Conservation (phyloP, 2,888 invertebrate genomes). For the Drosophila picticornis region DNA sequence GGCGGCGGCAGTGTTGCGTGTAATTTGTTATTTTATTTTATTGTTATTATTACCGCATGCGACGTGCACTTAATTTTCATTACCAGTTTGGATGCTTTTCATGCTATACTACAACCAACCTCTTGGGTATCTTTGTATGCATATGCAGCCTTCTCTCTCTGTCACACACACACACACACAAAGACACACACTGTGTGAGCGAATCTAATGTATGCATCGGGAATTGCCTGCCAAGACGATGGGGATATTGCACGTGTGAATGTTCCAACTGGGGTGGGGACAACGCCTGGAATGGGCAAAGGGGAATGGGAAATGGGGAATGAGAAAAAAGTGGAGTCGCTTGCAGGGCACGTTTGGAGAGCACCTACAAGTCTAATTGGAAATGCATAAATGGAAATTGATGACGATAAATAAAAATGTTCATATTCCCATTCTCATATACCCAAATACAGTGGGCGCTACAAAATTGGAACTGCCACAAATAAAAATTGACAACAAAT, state of each 20-base stretch:
- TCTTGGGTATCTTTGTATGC: conserved; percentile 59
- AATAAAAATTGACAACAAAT: neutral
- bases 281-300: neutral
- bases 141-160: conserved; percentile 8
- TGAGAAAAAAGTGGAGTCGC: conserved; percentile 20
- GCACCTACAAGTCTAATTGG: conserved; percentile 64
- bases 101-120: conserved; percentile 57
- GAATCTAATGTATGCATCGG: conserved; percentile 70
- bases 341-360: conserved; percentile 40
- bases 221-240: conserved; percentile 39
- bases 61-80: conserved; percentile 81
- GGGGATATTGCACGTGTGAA: conserved; percentile 69
- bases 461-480: conserved; percentile 1
- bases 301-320: conserved; percentile 4
- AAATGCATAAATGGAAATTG: conserved; percentile 73
- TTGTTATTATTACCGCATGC: conserved; percentile 83
- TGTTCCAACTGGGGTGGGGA: conserved; percentile 37
- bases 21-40: conserved; percentile 84
- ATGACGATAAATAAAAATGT: conserved; percentile 63
- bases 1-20: conserved; percentile 81
- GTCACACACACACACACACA: neutral
- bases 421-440: conserved; percentile 37
- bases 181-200: conserved; percentile 17
- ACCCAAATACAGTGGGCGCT: conserved; percentile 3
- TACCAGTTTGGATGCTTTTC: conserved; percentile 79